phyloP scores from a whole-genome alignment of 2,888 invertebrate species.

The Clepsis dumicolana region DNA sequence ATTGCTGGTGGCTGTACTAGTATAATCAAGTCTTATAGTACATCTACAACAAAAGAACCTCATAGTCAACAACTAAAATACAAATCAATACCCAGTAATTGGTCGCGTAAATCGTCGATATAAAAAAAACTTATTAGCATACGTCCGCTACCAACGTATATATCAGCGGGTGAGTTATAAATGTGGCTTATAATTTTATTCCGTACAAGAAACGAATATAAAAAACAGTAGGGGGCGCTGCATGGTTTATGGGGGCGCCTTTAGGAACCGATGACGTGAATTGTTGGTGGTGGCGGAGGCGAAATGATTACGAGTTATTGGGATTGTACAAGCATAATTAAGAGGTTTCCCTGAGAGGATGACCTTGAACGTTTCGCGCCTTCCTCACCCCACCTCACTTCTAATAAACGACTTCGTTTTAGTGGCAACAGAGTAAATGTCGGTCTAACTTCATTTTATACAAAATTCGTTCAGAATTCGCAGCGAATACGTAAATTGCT shows the following conservation, averaged over 20 bases:
- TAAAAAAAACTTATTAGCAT: conserved; percentile 58
- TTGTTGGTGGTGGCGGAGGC: conserved; percentile 53
- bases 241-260: conserved; percentile 69
- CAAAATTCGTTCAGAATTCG: too few species aligned
- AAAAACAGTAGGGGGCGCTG: conserved; percentile 80
- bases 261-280: conserved; percentile 64
- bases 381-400: too few species aligned
- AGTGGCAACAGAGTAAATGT: too few species aligned
- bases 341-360: too few species aligned
- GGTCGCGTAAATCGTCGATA: conserved; percentile 62
- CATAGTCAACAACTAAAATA: conserved; percentile 31
- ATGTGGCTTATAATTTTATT: conserved; percentile 79
- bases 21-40: too few species aligned
- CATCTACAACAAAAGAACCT: background rate
- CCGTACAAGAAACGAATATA: conserved; percentile 76
- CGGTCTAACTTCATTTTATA: too few species aligned
- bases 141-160: conserved; percentile 65
- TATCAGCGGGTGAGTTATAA: conserved; percentile 78
- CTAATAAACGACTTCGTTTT: too few species aligned
- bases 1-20: too few species aligned
- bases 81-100: conserved; percentile 55
- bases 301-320: conserved; percentile 21
- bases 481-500: too few species aligned
- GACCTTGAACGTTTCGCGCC: too few species aligned
- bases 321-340: conserved; percentile 26